Percentiles rank a stretch among this genome's conserved stretches.
Conservation (phyloP, 2,797 vertebrate genomes). For the Xenopus petersii region DNA sequence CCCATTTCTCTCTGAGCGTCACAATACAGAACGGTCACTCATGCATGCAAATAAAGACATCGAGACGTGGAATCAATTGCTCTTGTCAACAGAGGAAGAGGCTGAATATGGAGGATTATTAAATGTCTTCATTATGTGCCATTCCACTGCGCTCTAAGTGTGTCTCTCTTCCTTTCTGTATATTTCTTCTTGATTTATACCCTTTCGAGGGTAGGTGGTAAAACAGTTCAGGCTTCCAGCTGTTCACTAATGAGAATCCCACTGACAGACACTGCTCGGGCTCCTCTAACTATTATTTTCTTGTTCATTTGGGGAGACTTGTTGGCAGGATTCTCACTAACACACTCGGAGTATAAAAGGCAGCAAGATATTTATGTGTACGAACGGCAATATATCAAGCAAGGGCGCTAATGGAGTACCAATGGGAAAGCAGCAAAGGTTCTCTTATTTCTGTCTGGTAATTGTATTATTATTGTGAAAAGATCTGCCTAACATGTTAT, state of each 20-base stretch:
- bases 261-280: background rate
- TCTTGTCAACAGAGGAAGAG: constrained; percentile 22
- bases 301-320: constrained; percentile 3
- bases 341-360: background rate
- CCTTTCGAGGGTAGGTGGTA: constrained; percentile 2
- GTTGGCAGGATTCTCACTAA: constrained; percentile 14
- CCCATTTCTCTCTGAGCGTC: background rate
- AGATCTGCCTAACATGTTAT: too few species aligned
- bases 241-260: constrained; percentile 34
- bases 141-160: constrained; percentile 17
- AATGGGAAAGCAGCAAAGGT: too few species aligned
- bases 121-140: constrained; percentile 35
- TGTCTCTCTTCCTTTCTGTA: background rate
- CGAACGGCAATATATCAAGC: too few species aligned
- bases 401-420: too few species aligned
- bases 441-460: background rate
- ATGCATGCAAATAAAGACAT: constrained; percentile 32
- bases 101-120: constrained; percentile 21
- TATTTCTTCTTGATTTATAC: constrained; percentile 25
- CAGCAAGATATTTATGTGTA: too few species aligned
- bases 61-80: constrained; percentile 13
- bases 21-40: too few species aligned
- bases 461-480: too few species aligned
- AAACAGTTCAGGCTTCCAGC: constrained; percentile 11
- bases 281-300: constrained; percentile 7